phyloP scores from a whole-genome alignment of 2,797 vertebrate genomes.

The Hephaestus fuliginosus region DNA sequence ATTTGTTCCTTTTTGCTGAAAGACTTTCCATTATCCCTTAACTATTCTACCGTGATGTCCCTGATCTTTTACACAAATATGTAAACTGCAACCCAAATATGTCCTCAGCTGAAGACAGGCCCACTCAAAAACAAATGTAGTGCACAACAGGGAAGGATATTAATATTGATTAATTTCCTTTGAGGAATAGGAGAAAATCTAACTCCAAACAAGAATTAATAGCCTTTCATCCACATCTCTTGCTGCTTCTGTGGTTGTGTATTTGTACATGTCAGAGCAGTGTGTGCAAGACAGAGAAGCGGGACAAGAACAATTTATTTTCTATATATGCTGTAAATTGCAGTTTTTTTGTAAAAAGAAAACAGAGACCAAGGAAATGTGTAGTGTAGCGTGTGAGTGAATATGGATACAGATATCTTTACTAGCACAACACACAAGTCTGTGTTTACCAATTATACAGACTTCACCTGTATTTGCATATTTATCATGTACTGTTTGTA shows the following conservation, averaged over 20 bases:
- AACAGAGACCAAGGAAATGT: not conserved
- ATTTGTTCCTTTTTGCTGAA: not conserved
- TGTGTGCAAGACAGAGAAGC: not conserved
- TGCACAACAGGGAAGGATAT: slow-evolving; percentile 17
- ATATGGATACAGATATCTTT: not conserved
- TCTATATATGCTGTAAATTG: not conserved
- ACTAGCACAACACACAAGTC: not conserved
- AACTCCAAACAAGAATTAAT: slow-evolving; percentile 48
- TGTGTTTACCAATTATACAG: not conserved
- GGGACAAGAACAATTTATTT: not conserved
- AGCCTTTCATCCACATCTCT: slow-evolving; percentile 22
- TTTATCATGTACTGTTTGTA: not conserved
- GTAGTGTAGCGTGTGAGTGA: not conserved
- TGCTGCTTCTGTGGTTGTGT: not conserved
- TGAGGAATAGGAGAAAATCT: slow-evolving; percentile 29
- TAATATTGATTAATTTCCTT: slow-evolving; percentile 56
- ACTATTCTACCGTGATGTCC: not conserved
- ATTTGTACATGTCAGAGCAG: slow-evolving; percentile 21
- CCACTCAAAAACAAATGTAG: slow-evolving; percentile 19
- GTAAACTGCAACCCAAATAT: slow-evolving; percentile 36
- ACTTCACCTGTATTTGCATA: not conserved
- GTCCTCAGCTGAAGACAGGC: slow-evolving; percentile 17
- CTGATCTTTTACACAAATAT: slow-evolving; percentile 44
- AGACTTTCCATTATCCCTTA: not conserved
- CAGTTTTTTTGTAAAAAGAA: not conserved